Evolutionary conservation across 2,797 vertebrate species (phyloP).

Genomic region (Acropternis orthonyx): DNA sequence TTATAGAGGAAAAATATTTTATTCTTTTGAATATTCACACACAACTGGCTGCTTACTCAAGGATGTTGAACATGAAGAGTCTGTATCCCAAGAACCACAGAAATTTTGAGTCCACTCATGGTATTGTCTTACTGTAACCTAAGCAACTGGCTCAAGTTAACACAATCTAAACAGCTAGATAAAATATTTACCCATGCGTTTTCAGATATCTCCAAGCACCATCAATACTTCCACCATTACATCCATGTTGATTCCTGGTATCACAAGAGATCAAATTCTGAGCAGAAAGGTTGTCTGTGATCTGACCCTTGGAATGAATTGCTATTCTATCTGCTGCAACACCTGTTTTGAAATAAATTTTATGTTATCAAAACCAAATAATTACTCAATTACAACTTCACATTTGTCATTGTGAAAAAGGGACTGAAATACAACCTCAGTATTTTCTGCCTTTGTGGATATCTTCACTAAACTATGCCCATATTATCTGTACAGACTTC

Average conservation of each 20-base stretch:
- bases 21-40: not conserved
- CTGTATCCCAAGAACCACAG: not conserved
- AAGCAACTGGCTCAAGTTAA: not conserved
- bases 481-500: not conserved
- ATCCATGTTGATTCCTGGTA: constrained; percentile 82
- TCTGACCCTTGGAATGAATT: constrained; percentile 73
- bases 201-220: constrained; percentile 93
- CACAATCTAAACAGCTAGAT: not conserved
- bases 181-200: constrained; percentile 86
- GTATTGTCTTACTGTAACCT: not conserved
- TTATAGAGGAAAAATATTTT: not conserved
- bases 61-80: not conserved
- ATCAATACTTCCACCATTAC: constrained; percentile 87
- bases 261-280: constrained; percentile 81
- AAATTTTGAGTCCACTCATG: not conserved
- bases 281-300: constrained; percentile 77
- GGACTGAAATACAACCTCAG: not conserved
- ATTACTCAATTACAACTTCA: not conserved
- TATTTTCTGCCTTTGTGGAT: not conserved
- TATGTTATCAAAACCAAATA: not conserved
- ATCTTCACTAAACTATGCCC: not conserved
- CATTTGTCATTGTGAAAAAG: not conserved
- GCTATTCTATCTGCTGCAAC: constrained; percentile 79
- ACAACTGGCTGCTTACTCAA: not conserved
- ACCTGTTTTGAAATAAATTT: constrained; percentile 69